Base-by-base conservation (phyloP, 2,888 invertebrate species). In the Horisme vitalbata region DNA sequence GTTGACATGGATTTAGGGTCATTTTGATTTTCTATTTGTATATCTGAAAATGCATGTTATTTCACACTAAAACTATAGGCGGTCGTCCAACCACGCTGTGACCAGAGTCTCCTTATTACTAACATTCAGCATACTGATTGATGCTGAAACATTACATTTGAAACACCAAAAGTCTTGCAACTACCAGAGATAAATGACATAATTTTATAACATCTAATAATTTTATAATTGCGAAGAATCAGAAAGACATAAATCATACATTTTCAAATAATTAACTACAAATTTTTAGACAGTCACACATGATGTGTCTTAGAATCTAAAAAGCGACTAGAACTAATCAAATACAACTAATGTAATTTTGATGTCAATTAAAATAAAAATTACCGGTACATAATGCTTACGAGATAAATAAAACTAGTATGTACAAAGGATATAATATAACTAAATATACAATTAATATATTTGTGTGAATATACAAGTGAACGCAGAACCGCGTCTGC, bases 281-380 rank as follows among this genome's bases (percentile, higher is more conserved):
- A 12, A 8, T 34, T 35, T 43, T 30, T 18, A 18, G 26, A 36
- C 41, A 24, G 38, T 45, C 48, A 55, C 41, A 34, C 45, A 38
- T 20, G 36, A 23, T 61, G 59, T 57, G 55, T 52, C 71, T 75
- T 81, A 80, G 13, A 53, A 73, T 50, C 76, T 84, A 84, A 66
- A 68, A 82, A 83, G 75, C 80, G 86, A 87, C 86, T 87, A 87
- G 86, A 85, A 77, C 85, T 86, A 86, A 85, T 70, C 60, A 72
- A 70, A 71, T 68, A 78, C 79, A 75, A 82, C 81, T 71, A 72
- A 77, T 73, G 61, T 68, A 74, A 78, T 78, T 76, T 75, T 64
- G 71, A 75, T 82, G 83, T 83, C 80, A 82, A n/a, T n/a, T 80
- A 71, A 71, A 79, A 74, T 61, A 53, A 64, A 57, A 59, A 59